phyloP scores from a whole-genome alignment of 2,888 invertebrate genomes.

The Drosophila borborema region DNA sequence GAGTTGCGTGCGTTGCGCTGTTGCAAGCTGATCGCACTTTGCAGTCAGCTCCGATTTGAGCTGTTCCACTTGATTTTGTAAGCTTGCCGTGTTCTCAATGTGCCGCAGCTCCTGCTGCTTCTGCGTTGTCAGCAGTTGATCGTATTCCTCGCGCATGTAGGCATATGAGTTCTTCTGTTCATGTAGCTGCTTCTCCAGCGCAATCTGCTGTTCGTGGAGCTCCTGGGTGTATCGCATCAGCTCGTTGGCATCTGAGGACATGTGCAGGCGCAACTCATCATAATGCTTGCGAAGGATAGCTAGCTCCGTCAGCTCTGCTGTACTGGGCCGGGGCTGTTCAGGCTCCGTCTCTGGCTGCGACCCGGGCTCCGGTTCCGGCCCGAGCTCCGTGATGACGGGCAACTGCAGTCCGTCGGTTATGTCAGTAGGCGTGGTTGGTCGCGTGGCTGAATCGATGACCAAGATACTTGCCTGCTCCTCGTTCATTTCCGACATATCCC shows the following conservation, averaged over 20 bases:
- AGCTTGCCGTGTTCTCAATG: constrained; percentile 67
- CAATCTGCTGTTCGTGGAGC: constrained; percentile 70
- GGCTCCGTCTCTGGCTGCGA: constrained; percentile 14
- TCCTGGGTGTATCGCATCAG: constrained; percentile 67
- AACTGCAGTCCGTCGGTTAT: constrained; percentile 60
- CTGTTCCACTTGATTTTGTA: constrained; percentile 69
- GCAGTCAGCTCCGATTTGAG: constrained; percentile 47
- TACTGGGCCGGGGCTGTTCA: constrained; percentile 43
- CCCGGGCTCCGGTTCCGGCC: constrained; percentile 19
- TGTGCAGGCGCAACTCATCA: constrained; percentile 79
- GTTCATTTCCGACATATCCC: constrained; percentile 76
- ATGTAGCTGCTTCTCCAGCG: constrained; percentile 71
- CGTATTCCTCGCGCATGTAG: constrained; percentile 82
- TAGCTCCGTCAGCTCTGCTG: constrained; percentile 65
- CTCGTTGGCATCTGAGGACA: constrained; percentile 78
- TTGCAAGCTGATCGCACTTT: constrained; percentile 38
- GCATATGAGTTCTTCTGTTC: constrained; percentile 71
- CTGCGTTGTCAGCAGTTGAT: constrained; percentile 66
- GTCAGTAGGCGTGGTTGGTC: constrained; percentile 82
- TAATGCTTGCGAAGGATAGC: constrained; percentile 76
- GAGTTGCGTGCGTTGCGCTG: constrained; percentile 31
- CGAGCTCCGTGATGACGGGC: constrained; percentile 66
- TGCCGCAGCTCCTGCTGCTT: constrained; percentile 75
- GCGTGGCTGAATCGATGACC: constrained; percentile 73
- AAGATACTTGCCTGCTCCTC: constrained; percentile 42